Percentiles rank a stretch among this genome's conserved stretches.
Conservation (phyloP, 2,113 vertebrate genomes). For the Miniopterus natalensis region DNA sequence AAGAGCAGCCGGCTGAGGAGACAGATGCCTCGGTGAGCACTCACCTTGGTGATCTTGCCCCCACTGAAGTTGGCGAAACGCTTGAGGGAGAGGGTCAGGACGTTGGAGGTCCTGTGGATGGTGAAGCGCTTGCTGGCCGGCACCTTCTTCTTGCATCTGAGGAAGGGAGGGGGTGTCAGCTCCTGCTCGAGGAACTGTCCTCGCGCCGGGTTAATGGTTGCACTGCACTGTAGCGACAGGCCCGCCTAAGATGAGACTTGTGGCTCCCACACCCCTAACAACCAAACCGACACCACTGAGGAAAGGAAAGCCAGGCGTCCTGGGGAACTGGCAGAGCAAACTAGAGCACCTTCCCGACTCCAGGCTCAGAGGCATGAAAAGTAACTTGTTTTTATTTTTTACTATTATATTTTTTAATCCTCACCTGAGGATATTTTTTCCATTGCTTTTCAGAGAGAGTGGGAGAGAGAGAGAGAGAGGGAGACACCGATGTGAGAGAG, state of each 20-base stretch:
- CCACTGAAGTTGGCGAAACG: slow-evolving; percentile 95
- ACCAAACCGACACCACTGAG: accelerated
- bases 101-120: slow-evolving; percentile 94
- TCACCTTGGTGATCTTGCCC: slow-evolving; percentile 97
- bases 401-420: too few relatives aligned
- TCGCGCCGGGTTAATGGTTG: accelerated
- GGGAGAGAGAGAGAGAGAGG: too few relatives aligned
- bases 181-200: too few relatives aligned
- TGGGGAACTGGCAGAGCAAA: not conserved
- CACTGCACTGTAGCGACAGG: accelerated
- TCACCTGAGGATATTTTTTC: too few relatives aligned
- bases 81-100: slow-evolving; percentile 96
- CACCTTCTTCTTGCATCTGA: slow-evolving; percentile 97
- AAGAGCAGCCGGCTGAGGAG: accelerated
- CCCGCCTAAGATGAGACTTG: accelerated
- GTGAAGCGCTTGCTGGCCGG: slow-evolving; percentile 96
- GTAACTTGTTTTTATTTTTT: too few relatives aligned
- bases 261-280: not conserved
- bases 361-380: not conserved
- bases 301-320: accelerated
- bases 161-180: not conserved
- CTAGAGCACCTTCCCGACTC: accelerated
- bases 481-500: too few relatives aligned
- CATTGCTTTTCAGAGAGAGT: too few relatives aligned
- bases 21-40: accelerated